Evolutionary conservation across 1,140 invertebrate species (phyloP).

Genomic region (Gonatopus flavifemur): DNA sequence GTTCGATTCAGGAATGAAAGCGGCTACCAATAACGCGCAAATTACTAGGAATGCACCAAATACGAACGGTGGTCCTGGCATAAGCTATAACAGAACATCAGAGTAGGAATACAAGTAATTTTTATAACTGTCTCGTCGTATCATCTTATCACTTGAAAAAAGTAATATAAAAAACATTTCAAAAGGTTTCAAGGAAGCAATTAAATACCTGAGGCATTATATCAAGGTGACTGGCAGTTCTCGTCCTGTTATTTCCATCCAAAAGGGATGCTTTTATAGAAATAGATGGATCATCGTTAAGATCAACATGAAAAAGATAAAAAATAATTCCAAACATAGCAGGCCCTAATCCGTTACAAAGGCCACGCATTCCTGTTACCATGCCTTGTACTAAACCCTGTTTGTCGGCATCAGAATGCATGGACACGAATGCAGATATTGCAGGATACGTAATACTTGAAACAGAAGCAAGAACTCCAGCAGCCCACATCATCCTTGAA

Average conservation of each 20-base stretch:
- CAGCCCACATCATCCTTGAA: constrained; percentile 97
- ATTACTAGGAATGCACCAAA: constrained; percentile 97
- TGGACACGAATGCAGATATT: constrained; percentile 98
- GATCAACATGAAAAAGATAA: constrained; percentile 97
- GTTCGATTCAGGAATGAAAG: constrained; percentile 83
- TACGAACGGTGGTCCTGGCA: constrained; percentile 99
- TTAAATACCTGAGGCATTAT: constrained; percentile 59
- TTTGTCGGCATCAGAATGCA: constrained; percentile 93
- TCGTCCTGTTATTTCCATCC: constrained; percentile 54
- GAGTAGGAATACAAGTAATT: constrained; percentile 20
- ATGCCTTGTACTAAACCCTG: constrained; percentile 99
- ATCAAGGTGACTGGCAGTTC: constrained; percentile 56
- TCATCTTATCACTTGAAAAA: neutral
- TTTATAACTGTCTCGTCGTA: no score
- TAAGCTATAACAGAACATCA: no score
- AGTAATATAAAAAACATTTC: neutral
- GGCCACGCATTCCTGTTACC: constrained; percentile 93
- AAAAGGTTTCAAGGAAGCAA: constrained; percentile 2
- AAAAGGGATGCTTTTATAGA: constrained; percentile 50
- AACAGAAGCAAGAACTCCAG: constrained; percentile 91
- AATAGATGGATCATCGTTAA: constrained; percentile 70
- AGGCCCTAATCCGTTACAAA: constrained; percentile 82
- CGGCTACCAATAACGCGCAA: constrained; percentile 88
- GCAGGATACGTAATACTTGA: constrained; percentile 97
- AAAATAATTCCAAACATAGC: constrained; percentile 96